Conservation (phyloP, 2,888 invertebrate species). For the Tenthredo scrophulariae region DNA sequence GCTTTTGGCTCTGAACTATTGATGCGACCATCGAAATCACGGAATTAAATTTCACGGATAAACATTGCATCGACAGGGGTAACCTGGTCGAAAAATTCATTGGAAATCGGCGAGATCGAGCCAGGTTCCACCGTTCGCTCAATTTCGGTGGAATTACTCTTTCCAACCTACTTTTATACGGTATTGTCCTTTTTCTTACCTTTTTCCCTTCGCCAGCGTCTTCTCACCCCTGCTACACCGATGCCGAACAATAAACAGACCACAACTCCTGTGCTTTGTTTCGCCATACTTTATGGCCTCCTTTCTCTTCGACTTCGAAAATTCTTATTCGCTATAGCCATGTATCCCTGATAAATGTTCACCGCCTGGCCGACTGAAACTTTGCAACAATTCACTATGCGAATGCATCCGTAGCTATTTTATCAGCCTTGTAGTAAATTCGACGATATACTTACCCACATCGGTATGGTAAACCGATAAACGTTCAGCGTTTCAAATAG, state of each 20-base stretch:
- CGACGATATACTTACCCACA: background rate
- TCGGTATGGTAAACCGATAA: background rate
- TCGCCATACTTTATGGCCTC: slow-evolving; percentile 18
- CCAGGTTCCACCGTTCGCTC: background rate
- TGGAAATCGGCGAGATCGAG: background rate
- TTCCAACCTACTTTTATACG: background rate
- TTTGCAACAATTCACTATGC: background rate
- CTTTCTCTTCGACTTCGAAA: background rate
- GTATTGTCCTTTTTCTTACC: background rate
- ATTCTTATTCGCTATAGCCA: slow-evolving; percentile 15
- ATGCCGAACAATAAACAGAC: slow-evolving; percentile 11
- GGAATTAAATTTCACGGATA: background rate
- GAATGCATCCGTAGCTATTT: background rate
- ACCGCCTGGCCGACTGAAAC: background rate
- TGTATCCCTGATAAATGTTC: background rate
- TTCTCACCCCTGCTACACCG: background rate
- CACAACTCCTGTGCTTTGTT: slow-evolving; percentile 9
- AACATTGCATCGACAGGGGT: background rate
- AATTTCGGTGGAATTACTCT: background rate
- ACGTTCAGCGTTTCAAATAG: background rate
- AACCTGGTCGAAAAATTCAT: background rate
- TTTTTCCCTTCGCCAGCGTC: background rate
- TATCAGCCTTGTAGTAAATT: too few relatives aligned
- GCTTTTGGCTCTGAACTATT: too few relatives aligned
- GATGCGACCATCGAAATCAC: too few relatives aligned